Percentiles rank a stretch among this genome's conserved stretches.
phyloP scores from a whole-genome alignment of 1,140 invertebrate genomes.

The Drosophila nigromelanica region DNA sequence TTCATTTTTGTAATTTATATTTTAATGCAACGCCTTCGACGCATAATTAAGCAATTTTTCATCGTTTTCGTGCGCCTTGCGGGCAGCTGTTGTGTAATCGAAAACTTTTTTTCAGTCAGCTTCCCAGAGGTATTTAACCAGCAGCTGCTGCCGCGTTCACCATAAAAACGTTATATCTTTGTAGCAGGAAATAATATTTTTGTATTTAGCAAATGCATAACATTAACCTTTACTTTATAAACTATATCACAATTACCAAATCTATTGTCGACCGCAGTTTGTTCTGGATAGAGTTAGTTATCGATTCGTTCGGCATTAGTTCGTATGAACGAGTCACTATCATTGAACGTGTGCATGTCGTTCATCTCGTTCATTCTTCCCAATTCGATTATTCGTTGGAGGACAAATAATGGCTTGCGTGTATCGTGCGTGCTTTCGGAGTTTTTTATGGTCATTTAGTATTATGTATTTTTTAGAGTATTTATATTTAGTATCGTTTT shows the following conservation, averaged over 20 bases:
- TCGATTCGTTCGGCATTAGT: constrained; percentile 16
- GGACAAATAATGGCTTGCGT: no score
- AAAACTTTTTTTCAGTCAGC: constrained; percentile 25
- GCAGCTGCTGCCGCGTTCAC: background rate
- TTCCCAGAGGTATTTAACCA: background rate
- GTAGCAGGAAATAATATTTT: background rate
- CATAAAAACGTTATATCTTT: background rate
- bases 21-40: background rate
- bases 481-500: no score
- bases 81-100: constrained; percentile 70
- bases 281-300: constrained; percentile 30
- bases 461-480: no score
- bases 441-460: no score
- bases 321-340: constrained; percentile 8
- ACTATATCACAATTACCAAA: constrained; percentile 46
- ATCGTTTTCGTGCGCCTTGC: constrained; percentile 19
- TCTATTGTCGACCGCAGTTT: constrained; percentile 37
- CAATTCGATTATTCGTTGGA: constrained; percentile 8
- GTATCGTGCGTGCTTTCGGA: no score
- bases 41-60: constrained; percentile 62
- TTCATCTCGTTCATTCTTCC: constrained; percentile 3
- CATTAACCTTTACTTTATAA: constrained; percentile 24
- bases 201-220: background rate
- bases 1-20: constrained; percentile 13
- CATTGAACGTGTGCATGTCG: constrained; percentile 3